Percentiles rank a stretch among this genome's conserved stretches.
Evolutionary conservation across 2,888 invertebrate species (phyloP).

Genomic region (Harpalus rufipes): DNA sequence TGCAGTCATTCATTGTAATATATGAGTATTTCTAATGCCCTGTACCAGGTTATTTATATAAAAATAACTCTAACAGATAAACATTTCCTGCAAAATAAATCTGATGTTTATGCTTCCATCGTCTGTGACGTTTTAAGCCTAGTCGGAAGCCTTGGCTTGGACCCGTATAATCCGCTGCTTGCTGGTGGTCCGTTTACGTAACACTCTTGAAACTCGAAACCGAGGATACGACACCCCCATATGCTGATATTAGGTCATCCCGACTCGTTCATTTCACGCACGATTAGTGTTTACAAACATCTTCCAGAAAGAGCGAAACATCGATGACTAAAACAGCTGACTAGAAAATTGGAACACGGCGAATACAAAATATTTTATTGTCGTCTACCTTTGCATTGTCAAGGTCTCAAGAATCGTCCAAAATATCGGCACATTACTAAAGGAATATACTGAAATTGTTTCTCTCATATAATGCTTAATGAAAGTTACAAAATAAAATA

Average conservation of each 20-base stretch:
- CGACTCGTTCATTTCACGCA: slow-evolving; percentile 58
- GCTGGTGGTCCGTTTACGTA: slow-evolving; percentile 59
- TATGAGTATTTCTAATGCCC: too few relatives aligned
- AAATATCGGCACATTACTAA: too few relatives aligned
- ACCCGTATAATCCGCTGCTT: slow-evolving; percentile 26
- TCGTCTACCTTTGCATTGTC: too few relatives aligned
- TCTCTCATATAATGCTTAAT: not conserved
- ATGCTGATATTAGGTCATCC: not conserved
- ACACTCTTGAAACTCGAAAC: slow-evolving; percentile 48
- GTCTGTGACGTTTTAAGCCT: slow-evolving; percentile 7
- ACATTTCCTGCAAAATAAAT: too few relatives aligned
- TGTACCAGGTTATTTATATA: too few relatives aligned
- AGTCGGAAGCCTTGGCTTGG: slow-evolving; percentile 21
- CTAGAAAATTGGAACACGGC: not conserved
- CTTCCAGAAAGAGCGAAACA: slow-evolving; percentile 52
- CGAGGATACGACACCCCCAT: slow-evolving; percentile 41
- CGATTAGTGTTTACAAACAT: slow-evolving; percentile 65
- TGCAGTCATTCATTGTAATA: too few relatives aligned
- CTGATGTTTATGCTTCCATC: too few relatives aligned
- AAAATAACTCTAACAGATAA: too few relatives aligned
- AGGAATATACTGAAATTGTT: not conserved
- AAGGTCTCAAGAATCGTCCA: too few relatives aligned
- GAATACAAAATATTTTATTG: not conserved
- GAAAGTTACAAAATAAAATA: too few relatives aligned
- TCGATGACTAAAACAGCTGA: slow-evolving; percentile 34